A percentile compares a stretch with the other conserved stretches of the same genome.
phyloP scores from a whole-genome alignment of 2,888 invertebrate species.

The Julus scanicus region DNA sequence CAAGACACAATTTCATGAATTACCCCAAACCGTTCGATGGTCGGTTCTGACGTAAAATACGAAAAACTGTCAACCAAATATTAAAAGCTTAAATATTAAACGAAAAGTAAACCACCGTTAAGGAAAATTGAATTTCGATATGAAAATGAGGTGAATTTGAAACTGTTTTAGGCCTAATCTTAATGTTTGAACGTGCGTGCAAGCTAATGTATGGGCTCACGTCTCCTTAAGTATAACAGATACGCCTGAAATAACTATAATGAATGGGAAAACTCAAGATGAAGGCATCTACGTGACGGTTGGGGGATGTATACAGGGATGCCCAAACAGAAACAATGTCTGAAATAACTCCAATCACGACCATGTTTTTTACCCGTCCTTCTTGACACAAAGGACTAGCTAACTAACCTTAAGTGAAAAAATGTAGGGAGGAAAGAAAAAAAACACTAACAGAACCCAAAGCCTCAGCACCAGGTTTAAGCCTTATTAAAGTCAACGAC shows the following conservation, averaged over 20 bases:
- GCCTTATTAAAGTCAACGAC: conserved; percentile 35
- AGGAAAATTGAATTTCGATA: background rate
- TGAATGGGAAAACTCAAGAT: conserved; percentile 1
- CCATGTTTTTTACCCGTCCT: background rate
- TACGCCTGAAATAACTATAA: conserved; percentile 38
- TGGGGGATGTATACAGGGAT: conserved; percentile 28
- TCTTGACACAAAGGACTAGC: conserved; percentile 10
- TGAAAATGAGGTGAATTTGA: background rate
- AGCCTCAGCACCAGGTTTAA: conserved; percentile 6
- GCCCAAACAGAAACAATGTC: conserved; percentile 41
- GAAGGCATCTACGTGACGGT: conserved; percentile 42
- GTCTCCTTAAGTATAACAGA: conserved; percentile 42
- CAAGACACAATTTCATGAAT: background rate
- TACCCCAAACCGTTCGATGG: background rate
- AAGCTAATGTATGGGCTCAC: background rate
- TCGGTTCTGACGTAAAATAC: background rate
- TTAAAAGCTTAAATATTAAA: background rate
- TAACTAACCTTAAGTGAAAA: conserved; percentile 43
- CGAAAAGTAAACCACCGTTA: background rate
- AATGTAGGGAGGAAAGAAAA: conserved; percentile 2
- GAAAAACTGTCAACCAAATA: background rate
- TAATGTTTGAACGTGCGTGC: background rate
- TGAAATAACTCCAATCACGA: conserved; percentile 34
- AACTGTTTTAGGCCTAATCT: background rate
- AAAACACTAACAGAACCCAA: background rate